A percentile compares a stretch with the other conserved stretches of the same genome.
These are phyloP conservation scores for Triplophysa yarkandensis DNA, from an alignment of 2,797 vertebrate genomes.

Conservation along the genomic window DNA sequence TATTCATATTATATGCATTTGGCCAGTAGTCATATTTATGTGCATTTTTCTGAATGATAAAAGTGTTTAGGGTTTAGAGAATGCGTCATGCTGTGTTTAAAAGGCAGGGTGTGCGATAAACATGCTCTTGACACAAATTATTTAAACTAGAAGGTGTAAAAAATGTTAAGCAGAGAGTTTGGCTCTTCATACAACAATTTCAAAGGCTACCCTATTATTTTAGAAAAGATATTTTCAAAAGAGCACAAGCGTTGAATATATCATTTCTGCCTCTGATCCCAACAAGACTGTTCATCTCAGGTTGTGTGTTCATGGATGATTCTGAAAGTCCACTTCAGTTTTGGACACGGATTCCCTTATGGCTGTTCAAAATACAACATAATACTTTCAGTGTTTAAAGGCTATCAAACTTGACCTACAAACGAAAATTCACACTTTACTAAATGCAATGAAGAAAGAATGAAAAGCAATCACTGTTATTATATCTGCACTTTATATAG, in stretches of 20 bases:
- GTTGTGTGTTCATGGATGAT: slow-evolving; percentile 45
- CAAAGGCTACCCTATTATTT: not conserved
- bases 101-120: slow-evolving; percentile 26
- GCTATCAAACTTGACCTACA: not conserved
- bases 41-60: slow-evolving; percentile 17
- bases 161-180: slow-evolving; percentile 17
- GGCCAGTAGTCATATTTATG: slow-evolving; percentile 9
- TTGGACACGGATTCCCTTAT: slow-evolving; percentile 37
- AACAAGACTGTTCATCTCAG: slow-evolving; percentile 41
- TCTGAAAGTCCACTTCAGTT: slow-evolving; percentile 53
- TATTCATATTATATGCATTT: slow-evolving; percentile 40
- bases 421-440: not conserved
- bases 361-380: too few relatives aligned
- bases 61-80: slow-evolving; percentile 37
- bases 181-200: not conserved
- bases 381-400: too few relatives aligned
- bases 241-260: slow-evolving; percentile 31
- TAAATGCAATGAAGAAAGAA: not conserved
- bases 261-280: slow-evolving; percentile 44
- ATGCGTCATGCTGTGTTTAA: not conserved
- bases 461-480: not conserved
- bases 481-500: not conserved
- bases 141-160: slow-evolving; percentile 11
- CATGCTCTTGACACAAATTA: slow-evolving; percentile 27
- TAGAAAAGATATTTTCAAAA: not conserved